Conservation (phyloP, 1,140 invertebrate species). For the Papilio glaucus region DNA sequence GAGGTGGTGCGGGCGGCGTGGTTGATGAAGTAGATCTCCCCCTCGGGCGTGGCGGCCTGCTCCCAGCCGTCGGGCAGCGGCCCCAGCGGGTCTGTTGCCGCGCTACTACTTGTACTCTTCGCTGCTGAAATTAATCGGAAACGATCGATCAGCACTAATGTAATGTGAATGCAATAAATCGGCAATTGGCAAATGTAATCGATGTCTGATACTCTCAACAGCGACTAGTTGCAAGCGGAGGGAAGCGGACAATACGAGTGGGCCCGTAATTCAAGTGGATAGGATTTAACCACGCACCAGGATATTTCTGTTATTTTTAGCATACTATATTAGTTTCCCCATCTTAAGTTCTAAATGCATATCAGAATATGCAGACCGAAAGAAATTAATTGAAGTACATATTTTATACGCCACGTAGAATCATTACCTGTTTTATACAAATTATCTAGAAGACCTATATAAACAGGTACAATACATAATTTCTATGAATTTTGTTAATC, state of each 20-base stretch:
- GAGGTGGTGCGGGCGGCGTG: constrained; percentile 96
- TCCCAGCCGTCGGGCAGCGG: constrained; percentile 98
- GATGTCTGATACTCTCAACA: constrained; percentile 72
- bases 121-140: constrained; percentile 80
- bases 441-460: too few species aligned
- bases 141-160: constrained; percentile 48
- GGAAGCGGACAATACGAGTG: constrained; percentile 48
- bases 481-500: too few species aligned
- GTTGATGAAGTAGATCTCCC: constrained; percentile 99
- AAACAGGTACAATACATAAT: too few species aligned
- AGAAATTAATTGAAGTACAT: too few species aligned
- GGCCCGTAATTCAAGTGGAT: constrained; percentile 49
- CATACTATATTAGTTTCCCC: too few species aligned
- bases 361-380: too few species aligned
- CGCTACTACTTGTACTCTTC: constrained; percentile 81
- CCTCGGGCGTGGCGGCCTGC: constrained; percentile 95
- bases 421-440: too few species aligned
- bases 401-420: too few species aligned
- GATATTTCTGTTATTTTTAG: background rate
- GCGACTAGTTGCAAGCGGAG: constrained; percentile 76
- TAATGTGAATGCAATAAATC: constrained; percentile 48
- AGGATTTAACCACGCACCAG: background rate
- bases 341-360: too few species aligned
- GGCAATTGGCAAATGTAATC: constrained; percentile 46
- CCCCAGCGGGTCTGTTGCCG: constrained; percentile 85